Conservation (phyloP, 2,888 invertebrate species). For the Aphelenchoides bicaudatus region DNA sequence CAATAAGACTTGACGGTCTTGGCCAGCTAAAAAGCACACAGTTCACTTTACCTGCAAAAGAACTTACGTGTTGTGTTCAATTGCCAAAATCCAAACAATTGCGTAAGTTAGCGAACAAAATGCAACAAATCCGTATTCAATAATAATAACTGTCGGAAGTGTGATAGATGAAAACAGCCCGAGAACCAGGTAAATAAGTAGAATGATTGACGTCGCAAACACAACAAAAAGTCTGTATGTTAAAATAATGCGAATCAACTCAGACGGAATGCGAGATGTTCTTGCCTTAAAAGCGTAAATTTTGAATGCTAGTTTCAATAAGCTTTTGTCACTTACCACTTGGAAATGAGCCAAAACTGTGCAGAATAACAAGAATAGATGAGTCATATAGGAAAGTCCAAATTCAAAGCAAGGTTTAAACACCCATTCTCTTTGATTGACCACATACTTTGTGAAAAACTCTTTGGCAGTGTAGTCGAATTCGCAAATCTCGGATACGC, state of each 20-base stretch:
- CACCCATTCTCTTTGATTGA: slow-evolving; percentile 11
- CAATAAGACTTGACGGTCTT: not conserved
- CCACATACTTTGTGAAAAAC: slow-evolving; percentile 22
- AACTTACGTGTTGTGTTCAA: slow-evolving; percentile 29
- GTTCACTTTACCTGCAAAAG: not conserved
- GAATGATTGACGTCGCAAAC: slow-evolving; percentile 23
- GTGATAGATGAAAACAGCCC: slow-evolving; percentile 15
- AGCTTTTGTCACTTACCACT: slow-evolving; percentile 22
- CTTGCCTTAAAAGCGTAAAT: slow-evolving; percentile 23
- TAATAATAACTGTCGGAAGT: slow-evolving; percentile 24
- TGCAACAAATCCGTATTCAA: slow-evolving; percentile 36
- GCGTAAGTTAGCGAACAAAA: slow-evolving; percentile 36
- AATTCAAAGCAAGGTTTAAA: slow-evolving; percentile 45
- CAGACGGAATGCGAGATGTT: slow-evolving; percentile 24
- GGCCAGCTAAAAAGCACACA: slow-evolving; percentile 8
- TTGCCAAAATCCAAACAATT: slow-evolving; percentile 31
- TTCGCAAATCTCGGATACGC: slow-evolving; percentile 17
- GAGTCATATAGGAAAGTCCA: slow-evolving; percentile 24
- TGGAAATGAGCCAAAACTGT: slow-evolving; percentile 32
- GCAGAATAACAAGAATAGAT: slow-evolving; percentile 37
- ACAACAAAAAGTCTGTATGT: slow-evolving; percentile 19
- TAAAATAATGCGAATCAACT: slow-evolving; percentile 18
- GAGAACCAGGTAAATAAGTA: slow-evolving; percentile 20
- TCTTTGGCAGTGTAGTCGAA: slow-evolving; percentile 14
- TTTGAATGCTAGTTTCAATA: slow-evolving; percentile 9